Evolutionary conservation across 2,888 invertebrate genomes (phyloP), one percentile per base, ranked within the genome.

Genomic region (Apeira syringaria): DNA sequence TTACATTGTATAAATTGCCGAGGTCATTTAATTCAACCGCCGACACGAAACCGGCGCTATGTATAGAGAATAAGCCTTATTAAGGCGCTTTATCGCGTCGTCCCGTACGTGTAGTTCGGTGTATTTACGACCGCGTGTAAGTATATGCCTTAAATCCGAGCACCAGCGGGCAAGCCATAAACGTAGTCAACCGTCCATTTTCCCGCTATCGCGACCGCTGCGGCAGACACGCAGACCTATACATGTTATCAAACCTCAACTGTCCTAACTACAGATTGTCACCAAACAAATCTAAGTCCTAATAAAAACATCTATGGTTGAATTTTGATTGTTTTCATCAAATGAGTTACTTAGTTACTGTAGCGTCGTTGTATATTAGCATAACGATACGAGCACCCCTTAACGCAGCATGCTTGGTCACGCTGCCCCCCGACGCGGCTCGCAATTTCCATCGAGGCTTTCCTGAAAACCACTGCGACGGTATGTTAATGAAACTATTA

Each of bases 401-500:
- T 87, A 88, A 88, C 82, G 88, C 85, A 81, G 80, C 80, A 89
- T 83, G 89, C 89, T 82, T 87, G 88, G 87, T 84, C 87, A 87
- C 80, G 87, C 80, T 85, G 88, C 80, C 79, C 87, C 70, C 80
- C 68, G 74, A 81, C 74, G 81, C 67, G 80, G 74, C 77, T 80
- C 74, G 78, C 88, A 84, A 88, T 88, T 89, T 88, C 80, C 85
- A 85, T 64, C 74, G 71, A 68, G 72, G 66, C 65, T 73, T 76
- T 76, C 72, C 68, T 81, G 83, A 80, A 86, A 83, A 83, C 69
- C 79, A 65, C 68, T 58, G 63, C 64, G 68, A 61, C 52, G 53
- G 57, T 63, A 65, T 64, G 66, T 66, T 69, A 69, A 70, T 64
- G 60, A 68, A 57, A 60, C 40, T 52, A 49, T 53, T 50, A 47